These are phyloP conservation scores for Hydraecia micacea DNA, from an alignment of 2,888 invertebrate species.

Conservation along the genomic window DNA sequence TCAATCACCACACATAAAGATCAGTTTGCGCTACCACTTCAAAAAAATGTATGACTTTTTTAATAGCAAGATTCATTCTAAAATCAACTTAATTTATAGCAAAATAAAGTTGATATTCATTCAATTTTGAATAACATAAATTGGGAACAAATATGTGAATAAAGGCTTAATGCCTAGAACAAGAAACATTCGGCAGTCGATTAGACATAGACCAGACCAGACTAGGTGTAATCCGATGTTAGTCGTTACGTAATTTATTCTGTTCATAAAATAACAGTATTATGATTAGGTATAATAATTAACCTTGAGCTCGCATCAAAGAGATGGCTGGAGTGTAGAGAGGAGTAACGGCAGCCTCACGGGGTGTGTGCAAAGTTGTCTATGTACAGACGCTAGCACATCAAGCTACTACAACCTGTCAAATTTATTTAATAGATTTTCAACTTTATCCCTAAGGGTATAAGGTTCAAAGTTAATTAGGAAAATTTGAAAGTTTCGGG, in stretches of 20 bases:
- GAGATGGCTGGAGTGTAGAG: conserved; percentile 13
- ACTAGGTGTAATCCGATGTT: neutral
- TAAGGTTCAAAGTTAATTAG: no score
- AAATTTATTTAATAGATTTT: no score
- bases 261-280: conserved; percentile 42
- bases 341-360: conserved; percentile 19
- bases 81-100: neutral
- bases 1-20: neutral
- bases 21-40: neutral
- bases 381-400: no score
- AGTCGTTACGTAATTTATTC: conserved; percentile 19
- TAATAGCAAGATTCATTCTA: neutral
- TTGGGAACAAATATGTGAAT: neutral
- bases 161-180: neutral
- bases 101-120: neutral
- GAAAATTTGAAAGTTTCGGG: no score
- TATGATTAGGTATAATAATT: conserved; percentile 43
- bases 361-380: neutral
- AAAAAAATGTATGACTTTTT: neutral
- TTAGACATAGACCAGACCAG: conserved; percentile 7
- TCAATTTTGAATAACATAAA: neutral
- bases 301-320: conserved; percentile 39
- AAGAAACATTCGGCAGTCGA: neutral
- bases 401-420: no score
- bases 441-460: no score